Percentiles rank a stretch among this genome's conserved stretches.
These are phyloP conservation scores for Vulpes lagopus DNA, from an alignment of 2,113 vertebrate genomes.

Conservation along the genomic window DNA sequence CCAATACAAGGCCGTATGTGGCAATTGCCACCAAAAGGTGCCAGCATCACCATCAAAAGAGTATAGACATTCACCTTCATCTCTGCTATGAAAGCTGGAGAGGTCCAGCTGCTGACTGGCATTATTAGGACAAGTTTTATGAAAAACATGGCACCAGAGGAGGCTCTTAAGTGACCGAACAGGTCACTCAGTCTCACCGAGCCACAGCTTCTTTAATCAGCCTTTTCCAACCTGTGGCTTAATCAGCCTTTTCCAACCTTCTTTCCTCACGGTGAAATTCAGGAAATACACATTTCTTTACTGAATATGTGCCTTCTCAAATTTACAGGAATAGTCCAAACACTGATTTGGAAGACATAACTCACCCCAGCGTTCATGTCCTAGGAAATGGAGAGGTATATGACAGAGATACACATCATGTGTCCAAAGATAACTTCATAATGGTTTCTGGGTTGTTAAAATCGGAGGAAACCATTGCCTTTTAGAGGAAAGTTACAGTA, in stretches of 20 bases:
- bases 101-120: background rate
- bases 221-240: background rate
- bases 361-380: background rate
- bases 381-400: conserved; percentile 33
- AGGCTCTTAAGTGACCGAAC: background rate
- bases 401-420: conserved; percentile 56
- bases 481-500: conserved; percentile 78
- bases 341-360: conserved; percentile 31
- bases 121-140: background rate
- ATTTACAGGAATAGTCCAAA: conserved; percentile 24
- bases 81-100: background rate
- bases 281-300: background rate
- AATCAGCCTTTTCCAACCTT: background rate
- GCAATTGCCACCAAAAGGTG: background rate
- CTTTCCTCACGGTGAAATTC: background rate
- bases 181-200: background rate
- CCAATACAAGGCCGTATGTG: background rate
- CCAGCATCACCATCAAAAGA: background rate
- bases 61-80: background rate
- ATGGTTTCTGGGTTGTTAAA: conserved; percentile 70
- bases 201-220: background rate
- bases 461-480: conserved; percentile 63
- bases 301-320: background rate
- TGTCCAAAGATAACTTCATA: conserved; percentile 71
- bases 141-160: background rate